Evolutionary conservation across 2,113 vertebrate genomes (phyloP).

Genomic region (Corythornis vintsioides): DNA sequence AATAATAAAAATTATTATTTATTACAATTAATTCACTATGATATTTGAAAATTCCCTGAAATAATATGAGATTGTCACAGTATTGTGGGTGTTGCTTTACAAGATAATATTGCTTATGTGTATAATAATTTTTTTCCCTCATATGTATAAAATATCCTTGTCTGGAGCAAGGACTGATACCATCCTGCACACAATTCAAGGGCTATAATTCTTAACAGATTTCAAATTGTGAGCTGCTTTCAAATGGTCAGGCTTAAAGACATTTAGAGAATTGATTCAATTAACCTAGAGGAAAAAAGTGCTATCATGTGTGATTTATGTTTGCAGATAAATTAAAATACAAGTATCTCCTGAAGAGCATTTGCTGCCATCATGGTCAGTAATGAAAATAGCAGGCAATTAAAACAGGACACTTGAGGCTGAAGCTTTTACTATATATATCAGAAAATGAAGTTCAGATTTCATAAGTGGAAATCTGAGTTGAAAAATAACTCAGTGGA

Average conservation of each 20-base stretch:
- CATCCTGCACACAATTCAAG: constrained; percentile 34
- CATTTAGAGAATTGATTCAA: constrained; percentile 78
- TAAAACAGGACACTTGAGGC: constrained; percentile 58
- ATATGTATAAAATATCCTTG: background rate
- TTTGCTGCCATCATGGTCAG: constrained; percentile 48
- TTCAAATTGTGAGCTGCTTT: constrained; percentile 58
- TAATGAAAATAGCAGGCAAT: constrained; percentile 69
- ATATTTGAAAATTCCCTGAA: constrained; percentile 6
- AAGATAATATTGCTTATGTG: background rate
- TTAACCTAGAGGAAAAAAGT: constrained; percentile 69
- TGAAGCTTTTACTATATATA: constrained; percentile 6
- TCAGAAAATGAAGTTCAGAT: background rate
- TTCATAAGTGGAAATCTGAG: background rate
- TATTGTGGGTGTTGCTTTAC: constrained; percentile 27
- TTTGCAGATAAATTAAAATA: constrained; percentile 76
- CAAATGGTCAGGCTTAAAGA: constrained; percentile 65
- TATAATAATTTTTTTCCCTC: background rate
- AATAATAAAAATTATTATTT: constrained; percentile 14
- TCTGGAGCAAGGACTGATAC: constrained; percentile 32
- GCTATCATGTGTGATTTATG: constrained; percentile 77
- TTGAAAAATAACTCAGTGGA: constrained; percentile 25
- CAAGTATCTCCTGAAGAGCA: constrained; percentile 68
- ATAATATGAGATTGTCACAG: background rate
- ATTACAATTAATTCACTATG: background rate
- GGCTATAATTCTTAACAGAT: constrained; percentile 65